Conservation (phyloP, 2,888 invertebrate species). For the Gymnoscelis rufifasciata region DNA sequence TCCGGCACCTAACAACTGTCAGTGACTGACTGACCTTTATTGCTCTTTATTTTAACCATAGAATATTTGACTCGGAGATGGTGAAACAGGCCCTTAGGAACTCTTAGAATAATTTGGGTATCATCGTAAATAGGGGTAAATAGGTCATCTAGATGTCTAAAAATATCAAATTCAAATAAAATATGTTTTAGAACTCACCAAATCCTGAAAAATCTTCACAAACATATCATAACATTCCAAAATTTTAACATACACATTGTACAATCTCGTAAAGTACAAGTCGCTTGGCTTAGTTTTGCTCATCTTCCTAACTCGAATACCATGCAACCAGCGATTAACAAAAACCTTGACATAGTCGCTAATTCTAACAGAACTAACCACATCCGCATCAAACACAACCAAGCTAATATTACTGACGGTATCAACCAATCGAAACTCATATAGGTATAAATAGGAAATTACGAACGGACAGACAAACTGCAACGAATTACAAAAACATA, state of each 20-base stretch:
- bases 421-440: not conserved
- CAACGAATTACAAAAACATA: not conserved
- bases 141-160: no score
- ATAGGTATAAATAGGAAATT: not conserved
- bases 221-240: slow-evolving; percentile 16
- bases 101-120: no score
- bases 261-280: slow-evolving; percentile 3
- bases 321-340: slow-evolving; percentile 4
- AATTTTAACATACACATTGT: slow-evolving; percentile 12
- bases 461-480: not conserved
- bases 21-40: no score
- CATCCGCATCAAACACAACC: slow-evolving; percentile 5
- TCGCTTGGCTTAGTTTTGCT: not conserved
- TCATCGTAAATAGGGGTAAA: no score
- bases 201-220: slow-evolving; percentile 15
- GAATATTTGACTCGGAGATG: no score
- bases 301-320: not conserved
- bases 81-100: no score
- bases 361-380: not conserved
- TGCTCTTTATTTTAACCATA: no score
- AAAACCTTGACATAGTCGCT: not conserved
- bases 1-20: no score
- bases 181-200: slow-evolving; percentile 11
- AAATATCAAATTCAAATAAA: no score
- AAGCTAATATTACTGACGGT: not conserved